These are phyloP conservation scores for Sphaerodactylus townsendi DNA, from an alignment of 2,113 vertebrate genomes.

Conservation along the genomic window DNA sequence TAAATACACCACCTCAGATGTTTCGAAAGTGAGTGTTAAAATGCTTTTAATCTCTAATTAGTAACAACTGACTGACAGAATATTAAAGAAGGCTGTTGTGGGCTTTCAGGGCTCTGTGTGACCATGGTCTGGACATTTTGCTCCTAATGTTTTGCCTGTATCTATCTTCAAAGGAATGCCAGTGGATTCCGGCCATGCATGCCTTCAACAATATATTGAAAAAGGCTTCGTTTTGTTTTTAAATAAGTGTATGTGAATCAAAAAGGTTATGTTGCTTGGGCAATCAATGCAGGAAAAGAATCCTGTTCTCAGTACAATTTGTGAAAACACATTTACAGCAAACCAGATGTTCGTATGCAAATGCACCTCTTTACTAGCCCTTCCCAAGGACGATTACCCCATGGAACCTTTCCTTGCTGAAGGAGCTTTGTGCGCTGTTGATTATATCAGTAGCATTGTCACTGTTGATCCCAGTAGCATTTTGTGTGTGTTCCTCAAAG, in stretches of 20 bases:
- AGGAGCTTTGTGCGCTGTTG: background rate
- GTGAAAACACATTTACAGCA: background rate
- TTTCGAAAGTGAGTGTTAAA: background rate
- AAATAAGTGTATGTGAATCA: background rate
- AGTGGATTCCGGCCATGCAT: too few species aligned
- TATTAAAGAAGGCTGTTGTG: background rate
- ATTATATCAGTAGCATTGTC: background rate
- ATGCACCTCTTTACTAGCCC: background rate
- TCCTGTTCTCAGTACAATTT: background rate
- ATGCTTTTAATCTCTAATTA: background rate
- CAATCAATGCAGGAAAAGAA: background rate
- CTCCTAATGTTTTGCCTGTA: too few species aligned
- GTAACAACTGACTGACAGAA: background rate
- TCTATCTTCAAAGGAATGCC: too few species aligned
- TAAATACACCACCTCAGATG: background rate
- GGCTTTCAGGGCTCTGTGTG: too few species aligned
- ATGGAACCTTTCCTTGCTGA: background rate
- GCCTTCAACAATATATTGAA: conserved; percentile 3
- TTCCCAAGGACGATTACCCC: background rate
- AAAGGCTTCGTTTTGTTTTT: background rate
- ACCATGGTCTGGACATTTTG: too few species aligned
- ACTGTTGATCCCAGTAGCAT: background rate
- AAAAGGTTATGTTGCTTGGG: background rate
- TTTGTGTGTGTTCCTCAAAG: background rate
- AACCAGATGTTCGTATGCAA: background rate